These are phyloP conservation scores for Physella acuta DNA, from an alignment of 1,140 invertebrate species.

Conservation along the genomic window DNA sequence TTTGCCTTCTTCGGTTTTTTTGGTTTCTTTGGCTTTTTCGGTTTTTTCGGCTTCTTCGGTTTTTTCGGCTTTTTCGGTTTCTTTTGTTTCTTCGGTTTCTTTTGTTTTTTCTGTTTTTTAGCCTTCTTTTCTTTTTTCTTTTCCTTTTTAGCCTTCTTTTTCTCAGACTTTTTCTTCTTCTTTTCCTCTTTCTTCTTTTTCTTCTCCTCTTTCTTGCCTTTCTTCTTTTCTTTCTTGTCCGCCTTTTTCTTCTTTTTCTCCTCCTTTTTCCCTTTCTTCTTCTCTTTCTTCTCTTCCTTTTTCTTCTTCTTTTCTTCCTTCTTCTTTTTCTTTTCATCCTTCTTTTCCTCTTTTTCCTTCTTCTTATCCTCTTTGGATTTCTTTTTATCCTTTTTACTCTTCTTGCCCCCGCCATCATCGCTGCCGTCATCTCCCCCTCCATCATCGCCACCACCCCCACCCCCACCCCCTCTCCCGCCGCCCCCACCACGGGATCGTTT, in stretches of 20 bases:
- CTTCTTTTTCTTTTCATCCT: background rate
- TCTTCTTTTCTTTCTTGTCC: constrained; percentile 10
- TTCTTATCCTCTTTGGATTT: no score
- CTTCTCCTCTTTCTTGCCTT: constrained; percentile 5
- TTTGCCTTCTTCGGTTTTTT: background rate
- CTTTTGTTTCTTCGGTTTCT: background rate
- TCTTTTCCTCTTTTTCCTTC: background rate
- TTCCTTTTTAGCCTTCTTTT: constrained; percentile 3
- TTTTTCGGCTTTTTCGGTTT: background rate
- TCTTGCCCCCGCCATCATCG: constrained; percentile 9
- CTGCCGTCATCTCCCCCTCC: constrained; percentile 22
- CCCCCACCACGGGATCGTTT: background rate
- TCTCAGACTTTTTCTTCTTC: constrained; percentile 29
- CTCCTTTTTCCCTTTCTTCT: constrained; percentile 28
- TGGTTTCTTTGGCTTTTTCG: background rate
- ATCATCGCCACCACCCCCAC: background rate
- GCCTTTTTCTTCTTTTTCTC: constrained; percentile 2
- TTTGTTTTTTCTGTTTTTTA: background rate
- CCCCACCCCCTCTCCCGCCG: background rate
- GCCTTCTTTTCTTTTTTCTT: background rate
- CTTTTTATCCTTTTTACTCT: constrained; percentile 1
- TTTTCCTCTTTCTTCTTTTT: constrained; percentile 17
- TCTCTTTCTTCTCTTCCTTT: background rate
- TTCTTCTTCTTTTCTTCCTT: background rate
- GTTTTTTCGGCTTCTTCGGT: background rate